Evolutionary conservation across 2,888 invertebrate genomes (phyloP).

Genomic region (Campopleginae sp.): DNA sequence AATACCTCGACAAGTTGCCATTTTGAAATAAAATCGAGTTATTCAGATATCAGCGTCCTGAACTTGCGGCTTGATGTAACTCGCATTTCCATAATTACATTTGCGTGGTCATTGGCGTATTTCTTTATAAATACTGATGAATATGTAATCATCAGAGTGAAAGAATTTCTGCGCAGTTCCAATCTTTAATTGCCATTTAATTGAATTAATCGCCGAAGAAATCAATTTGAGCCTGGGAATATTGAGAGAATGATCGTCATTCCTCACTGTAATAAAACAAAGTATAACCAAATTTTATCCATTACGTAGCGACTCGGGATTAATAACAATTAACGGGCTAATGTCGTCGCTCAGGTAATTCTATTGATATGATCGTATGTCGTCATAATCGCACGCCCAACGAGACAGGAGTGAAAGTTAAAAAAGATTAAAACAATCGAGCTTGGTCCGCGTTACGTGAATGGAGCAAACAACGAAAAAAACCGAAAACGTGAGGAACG

Average conservation of each 20-base stretch:
- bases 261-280: background rate
- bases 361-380: slow-evolving; percentile 8
- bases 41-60: background rate
- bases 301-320: background rate
- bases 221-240: background rate
- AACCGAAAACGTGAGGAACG: slow-evolving; percentile 5
- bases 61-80: background rate
- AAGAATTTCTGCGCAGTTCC: background rate
- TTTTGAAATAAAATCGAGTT: background rate
- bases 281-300: background rate
- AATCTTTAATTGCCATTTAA: background rate
- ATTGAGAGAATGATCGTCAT: background rate
- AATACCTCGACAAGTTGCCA: background rate
- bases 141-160: background rate
- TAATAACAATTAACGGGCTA: background rate
- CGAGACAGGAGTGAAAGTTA: slow-evolving; percentile 36
- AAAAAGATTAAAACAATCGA: slow-evolving; percentile 30
- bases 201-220: background rate
- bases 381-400: slow-evolving; percentile 22
- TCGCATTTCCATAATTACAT: background rate
- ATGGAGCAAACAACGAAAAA: slow-evolving; percentile 14
- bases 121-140: background rate
- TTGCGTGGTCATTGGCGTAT: background rate
- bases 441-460: slow-evolving; percentile 16
- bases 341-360: background rate